phyloP scores from a whole-genome alignment of 2,113 vertebrate genomes.

The Bos indicus region DNA sequence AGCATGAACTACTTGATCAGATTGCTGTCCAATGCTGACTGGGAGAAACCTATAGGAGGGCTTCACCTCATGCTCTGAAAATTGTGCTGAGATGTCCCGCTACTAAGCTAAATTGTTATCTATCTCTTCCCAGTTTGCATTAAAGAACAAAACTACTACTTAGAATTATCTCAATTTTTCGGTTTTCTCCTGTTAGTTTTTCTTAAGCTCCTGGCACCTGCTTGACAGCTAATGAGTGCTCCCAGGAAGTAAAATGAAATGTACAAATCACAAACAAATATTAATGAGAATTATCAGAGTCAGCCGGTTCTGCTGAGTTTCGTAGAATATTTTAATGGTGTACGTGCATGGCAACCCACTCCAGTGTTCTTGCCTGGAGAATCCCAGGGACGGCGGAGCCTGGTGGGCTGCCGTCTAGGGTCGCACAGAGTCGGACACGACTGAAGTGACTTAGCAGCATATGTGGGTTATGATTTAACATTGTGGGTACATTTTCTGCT shows the following conservation, averaged over 20 bases:
- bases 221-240: background rate
- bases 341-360: background rate
- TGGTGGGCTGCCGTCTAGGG: too few species aligned
- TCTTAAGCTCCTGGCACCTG: background rate
- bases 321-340: background rate
- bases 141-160: background rate
- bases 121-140: background rate
- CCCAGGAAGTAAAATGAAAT: background rate
- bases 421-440: too few species aligned
- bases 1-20: background rate
- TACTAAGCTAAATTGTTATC: background rate
- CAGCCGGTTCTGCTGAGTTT: background rate
- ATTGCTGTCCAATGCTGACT: background rate
- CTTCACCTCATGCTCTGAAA: background rate
- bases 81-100: background rate
- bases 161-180: slow-evolving; percentile 1
- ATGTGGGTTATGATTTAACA: background rate
- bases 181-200: background rate
- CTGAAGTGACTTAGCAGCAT: too few species aligned
- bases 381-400: too few species aligned
- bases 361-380: too few species aligned
- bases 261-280: background rate
- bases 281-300: background rate
- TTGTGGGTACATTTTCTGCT: background rate
- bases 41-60: background rate